Evolutionary conservation across 2,888 invertebrate species (phyloP), one percentile per base, ranked within the genome.

Genomic region (Cheilosia pagana): DNA sequence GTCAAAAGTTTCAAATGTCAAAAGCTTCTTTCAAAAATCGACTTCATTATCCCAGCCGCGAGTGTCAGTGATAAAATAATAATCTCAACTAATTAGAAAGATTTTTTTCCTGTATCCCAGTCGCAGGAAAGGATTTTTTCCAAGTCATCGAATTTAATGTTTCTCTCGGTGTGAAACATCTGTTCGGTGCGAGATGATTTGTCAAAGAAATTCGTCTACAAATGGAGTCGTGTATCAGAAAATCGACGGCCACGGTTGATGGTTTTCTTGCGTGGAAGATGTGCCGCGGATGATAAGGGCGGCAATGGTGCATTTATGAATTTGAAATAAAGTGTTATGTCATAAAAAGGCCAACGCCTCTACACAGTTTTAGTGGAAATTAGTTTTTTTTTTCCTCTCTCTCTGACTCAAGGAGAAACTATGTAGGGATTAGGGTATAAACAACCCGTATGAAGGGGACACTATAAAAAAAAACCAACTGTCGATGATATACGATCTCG

Each of bases 331-430:
- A 78, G 79, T 83, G 83, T 83, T 68, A 79, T 74, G 83, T 74
- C 79, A 79, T 83, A 83, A 83, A 79, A 75, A 74, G 55, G 68
- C 79, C 70, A 79, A 79, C 82, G 82, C 72, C 78, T 83, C 25
- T 43, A 41, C 59, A 43, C 35, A 67, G 53, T 83, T 78, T 70
- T 57, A 28, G 68, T 78, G 74, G 68, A 78, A 83, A 83, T 74
- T 78, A 52, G 67, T 43, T 50, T 28, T 50, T 48, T 75, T 67
- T 62, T 41, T 25, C 6, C 7, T 8, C 28, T 28, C 28, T n/a
- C n/a, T n/a, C n/a, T n/a, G n/a, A n/a, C n/a, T 53, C 21, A 19
- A 41, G 59, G 28, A 60, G 63, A 63, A 63, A 57, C 55, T 25
- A 1, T 28, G 28, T 35, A 45, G 50, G 50, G 21, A 59, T 67